Evolutionary conservation across 2,888 invertebrate genomes (phyloP).

Genomic region (Tanytarsus gracilentus): DNA sequence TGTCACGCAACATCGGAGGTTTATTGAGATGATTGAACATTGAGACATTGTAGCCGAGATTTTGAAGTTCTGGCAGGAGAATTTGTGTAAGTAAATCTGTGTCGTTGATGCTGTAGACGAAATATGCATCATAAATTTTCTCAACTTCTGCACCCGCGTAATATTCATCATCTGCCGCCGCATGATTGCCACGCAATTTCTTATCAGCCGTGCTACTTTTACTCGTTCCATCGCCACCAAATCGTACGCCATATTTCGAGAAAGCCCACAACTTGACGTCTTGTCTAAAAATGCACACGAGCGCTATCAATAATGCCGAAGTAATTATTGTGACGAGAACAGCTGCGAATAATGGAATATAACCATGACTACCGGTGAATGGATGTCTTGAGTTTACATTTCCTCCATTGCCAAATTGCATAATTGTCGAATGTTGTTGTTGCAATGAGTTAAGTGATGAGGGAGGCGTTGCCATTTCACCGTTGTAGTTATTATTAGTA

Average conservation of each 20-base stretch:
- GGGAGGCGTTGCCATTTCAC: constrained; percentile 13
- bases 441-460: constrained; percentile 20
- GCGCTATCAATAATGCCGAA: constrained; percentile 59
- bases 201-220: background rate
- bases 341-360: constrained; percentile 66
- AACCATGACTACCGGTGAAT: constrained; percentile 46
- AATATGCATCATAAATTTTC: constrained; percentile 77
- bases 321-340: constrained; percentile 63
- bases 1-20: constrained; percentile 30
- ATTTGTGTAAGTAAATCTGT: constrained; percentile 60
- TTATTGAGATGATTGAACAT: constrained; percentile 55
- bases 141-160: constrained; percentile 44
- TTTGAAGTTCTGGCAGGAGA: constrained; percentile 65
- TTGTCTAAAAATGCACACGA: constrained; percentile 67
- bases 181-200: constrained; percentile 1
- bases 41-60: constrained; percentile 53
- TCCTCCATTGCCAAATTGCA: constrained; percentile 42
- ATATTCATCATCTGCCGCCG: constrained; percentile 34
- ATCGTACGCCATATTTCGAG: constrained; percentile 66
- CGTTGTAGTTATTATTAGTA: background rate
- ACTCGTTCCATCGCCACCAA: constrained; percentile 49
- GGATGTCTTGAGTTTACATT: background rate
- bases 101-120: constrained; percentile 76
- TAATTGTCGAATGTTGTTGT: constrained; percentile 23
- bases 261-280: constrained; percentile 74